Base-by-base conservation (phyloP, 2,797 vertebrate species). In the Anabacerthia variegaticeps region DNA sequence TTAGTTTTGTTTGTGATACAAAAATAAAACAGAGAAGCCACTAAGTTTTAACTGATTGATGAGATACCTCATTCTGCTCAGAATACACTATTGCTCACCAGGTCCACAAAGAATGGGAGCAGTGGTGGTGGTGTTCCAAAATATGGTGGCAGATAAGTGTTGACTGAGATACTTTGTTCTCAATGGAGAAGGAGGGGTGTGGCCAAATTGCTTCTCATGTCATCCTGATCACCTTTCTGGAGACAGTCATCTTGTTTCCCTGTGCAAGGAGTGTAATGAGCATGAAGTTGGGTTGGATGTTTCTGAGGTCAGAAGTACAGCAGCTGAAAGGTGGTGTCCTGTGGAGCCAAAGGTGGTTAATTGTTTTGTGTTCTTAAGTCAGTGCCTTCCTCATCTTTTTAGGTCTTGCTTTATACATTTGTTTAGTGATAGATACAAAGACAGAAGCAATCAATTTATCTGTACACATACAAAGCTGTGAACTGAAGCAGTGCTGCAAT, bases 401-500 rank as follows among this genome's bases (percentile, higher is more conserved):
- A 52, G 39, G 4, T 69, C 28, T 69, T 66, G 16, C 22, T 62
- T 89, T 91, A 37, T 56, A 54, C 3, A 2, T 49, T 44, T 77
- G 34, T 20, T 1, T 28, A 49, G 36, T 43, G 46, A 43, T 58
- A 78, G 44, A 16, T 66, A 7, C 0, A 0, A 74, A 77, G 61
- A 18, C 17, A 2, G 32, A 18, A 66, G 32, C 2, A 0, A 49
- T 34, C 12, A 22, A 0, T 85, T 51, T 46, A 27, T 37, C 34
- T 75, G 1, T 41, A 5, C n/a, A 16, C 9, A 1, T 43, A 18
- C 2, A 16, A 54, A 79, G 44, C 2, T 9, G 9, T 52, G 51
- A 80, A 41, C 27, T 63, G 72, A 52, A 89, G 51, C 51, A 67
- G 18, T 83, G 28, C 61, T 82, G 32, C 55, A 72, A 5, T 46